Conservation (phyloP, 2,113 vertebrate species). For the Thomomys bottae region DNA sequence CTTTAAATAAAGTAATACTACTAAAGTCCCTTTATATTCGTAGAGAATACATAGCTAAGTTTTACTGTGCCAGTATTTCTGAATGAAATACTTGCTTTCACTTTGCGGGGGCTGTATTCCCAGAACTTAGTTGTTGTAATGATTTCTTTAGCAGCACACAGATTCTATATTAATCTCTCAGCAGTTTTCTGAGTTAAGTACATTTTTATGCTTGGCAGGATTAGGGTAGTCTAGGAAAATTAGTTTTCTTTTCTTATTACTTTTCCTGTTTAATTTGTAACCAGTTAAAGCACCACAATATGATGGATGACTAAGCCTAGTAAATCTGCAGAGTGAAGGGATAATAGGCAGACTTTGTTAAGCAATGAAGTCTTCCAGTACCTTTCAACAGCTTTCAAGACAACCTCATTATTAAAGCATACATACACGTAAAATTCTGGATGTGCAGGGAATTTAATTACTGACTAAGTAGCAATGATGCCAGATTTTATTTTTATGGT, state of each 20-base stretch:
- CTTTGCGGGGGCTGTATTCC: conserved; percentile 64
- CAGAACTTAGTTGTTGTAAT: conserved; percentile 65
- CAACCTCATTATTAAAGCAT: conserved; percentile 64
- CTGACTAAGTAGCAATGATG: conserved; percentile 16
- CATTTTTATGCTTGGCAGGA: conserved; percentile 81
- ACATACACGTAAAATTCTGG: conserved; percentile 47
- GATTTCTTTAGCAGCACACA: conserved; percentile 74
- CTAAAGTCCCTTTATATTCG: conserved; percentile 45
- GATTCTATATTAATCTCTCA: conserved; percentile 81
- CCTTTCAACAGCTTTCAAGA: conserved; percentile 60
- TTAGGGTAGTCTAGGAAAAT: conserved; percentile 79
- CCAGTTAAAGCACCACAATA: conserved; percentile 72
- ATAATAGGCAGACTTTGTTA: conserved; percentile 61
- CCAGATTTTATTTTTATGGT: conserved; percentile 50
- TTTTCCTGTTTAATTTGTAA: conserved; percentile 83
- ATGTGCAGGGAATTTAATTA: conserved; percentile 69
- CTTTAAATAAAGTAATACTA: conserved; percentile 57
- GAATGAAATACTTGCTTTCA: conserved; percentile 42
- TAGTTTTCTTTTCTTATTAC: conserved; percentile 78
- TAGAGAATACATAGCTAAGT: conserved; percentile 63
- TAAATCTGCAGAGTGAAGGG: conserved; percentile 62
- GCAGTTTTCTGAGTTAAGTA: conserved; percentile 77
- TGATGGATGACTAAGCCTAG: conserved; percentile 72
- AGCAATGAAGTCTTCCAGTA: conserved; percentile 49
- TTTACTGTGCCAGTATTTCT: conserved; percentile 56